These are phyloP conservation scores for Metalampra italica DNA, from an alignment of 2,888 invertebrate genomes.

Conservation along the genomic window DNA sequence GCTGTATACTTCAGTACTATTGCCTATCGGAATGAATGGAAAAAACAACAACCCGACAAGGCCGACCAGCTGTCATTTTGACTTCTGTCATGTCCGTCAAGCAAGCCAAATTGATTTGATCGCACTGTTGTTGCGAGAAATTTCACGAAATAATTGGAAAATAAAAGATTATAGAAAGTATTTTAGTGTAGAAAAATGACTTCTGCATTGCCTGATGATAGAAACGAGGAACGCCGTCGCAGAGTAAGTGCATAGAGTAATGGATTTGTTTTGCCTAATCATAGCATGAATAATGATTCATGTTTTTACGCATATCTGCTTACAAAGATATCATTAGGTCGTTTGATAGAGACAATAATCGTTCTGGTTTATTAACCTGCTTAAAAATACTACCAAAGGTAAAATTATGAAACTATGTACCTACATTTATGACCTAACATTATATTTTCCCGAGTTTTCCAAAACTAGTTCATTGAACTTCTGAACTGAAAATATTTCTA, in stretches of 20 bases:
- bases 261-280: constrained; percentile 13
- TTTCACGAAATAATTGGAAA: constrained; percentile 7
- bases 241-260: constrained; percentile 45
- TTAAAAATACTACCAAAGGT: background rate
- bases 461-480: no score
- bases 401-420: background rate
- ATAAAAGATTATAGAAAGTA: constrained; percentile 13
- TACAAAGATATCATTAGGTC: constrained; percentile 4
- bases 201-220: constrained; percentile 57
- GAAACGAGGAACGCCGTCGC: constrained; percentile 69
- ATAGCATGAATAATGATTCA: constrained; percentile 27
- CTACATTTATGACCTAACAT: no score
- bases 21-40: no score
- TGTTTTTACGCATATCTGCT: constrained; percentile 32
- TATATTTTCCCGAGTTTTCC: no score
- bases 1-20: no score
- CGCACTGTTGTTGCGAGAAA: background rate
- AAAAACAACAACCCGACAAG: no score
- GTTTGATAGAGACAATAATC: background rate
- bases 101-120: no score
- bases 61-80: no score
- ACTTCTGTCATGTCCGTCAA: no score
- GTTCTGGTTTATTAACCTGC: background rate
- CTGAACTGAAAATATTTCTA: no score
- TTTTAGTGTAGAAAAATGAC: constrained; percentile 38